phyloP scores from a whole-genome alignment of 2,113 vertebrate genomes.

The Pseudonaja textilis region DNA sequence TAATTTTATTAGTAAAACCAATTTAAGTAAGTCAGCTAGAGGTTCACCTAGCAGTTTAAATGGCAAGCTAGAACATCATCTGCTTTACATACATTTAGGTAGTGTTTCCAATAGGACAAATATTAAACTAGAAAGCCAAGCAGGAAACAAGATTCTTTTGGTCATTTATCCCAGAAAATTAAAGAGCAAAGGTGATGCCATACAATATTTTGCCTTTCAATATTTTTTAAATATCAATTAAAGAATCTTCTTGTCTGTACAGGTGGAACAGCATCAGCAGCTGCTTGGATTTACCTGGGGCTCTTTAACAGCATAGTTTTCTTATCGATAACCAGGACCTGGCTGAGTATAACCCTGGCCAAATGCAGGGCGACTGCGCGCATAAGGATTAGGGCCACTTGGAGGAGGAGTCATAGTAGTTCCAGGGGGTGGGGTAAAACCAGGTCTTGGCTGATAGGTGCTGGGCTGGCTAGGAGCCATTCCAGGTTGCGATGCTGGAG shows the following conservation, averaged over 20 bases:
- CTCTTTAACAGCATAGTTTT: background rate
- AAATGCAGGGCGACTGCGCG: conserved; percentile 89
- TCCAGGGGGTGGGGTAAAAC: conserved; percentile 85
- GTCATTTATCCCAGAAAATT: conserved; percentile 63
- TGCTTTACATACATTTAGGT: conserved; percentile 72
- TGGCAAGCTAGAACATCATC: conserved; percentile 72
- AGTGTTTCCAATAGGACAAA: conserved; percentile 75
- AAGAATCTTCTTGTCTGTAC: conserved; percentile 63
- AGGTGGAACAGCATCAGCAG: conserved; percentile 49
- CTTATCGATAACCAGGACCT: conserved; percentile 95
- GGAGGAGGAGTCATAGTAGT: conserved; percentile 86
- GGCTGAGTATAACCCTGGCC: conserved; percentile 92
- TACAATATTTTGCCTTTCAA: conserved; percentile 65
- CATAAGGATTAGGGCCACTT: conserved; percentile 87
- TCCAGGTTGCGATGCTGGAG: conserved; percentile 79
- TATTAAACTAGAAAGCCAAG: conserved; percentile 73
- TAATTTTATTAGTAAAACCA: conserved; percentile 85
- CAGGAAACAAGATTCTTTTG: conserved; percentile 67
- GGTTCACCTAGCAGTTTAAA: conserved; percentile 71
- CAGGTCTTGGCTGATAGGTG: conserved; percentile 84
- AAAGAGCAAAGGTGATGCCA: conserved; percentile 62
- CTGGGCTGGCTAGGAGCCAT: conserved; percentile 72
- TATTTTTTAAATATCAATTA: conserved; percentile 64
- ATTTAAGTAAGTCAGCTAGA: conserved; percentile 67
- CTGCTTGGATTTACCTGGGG: background rate